Conservation (phyloP, 2,113 vertebrate genomes). For the Bambusicola thoracicus region DNA sequence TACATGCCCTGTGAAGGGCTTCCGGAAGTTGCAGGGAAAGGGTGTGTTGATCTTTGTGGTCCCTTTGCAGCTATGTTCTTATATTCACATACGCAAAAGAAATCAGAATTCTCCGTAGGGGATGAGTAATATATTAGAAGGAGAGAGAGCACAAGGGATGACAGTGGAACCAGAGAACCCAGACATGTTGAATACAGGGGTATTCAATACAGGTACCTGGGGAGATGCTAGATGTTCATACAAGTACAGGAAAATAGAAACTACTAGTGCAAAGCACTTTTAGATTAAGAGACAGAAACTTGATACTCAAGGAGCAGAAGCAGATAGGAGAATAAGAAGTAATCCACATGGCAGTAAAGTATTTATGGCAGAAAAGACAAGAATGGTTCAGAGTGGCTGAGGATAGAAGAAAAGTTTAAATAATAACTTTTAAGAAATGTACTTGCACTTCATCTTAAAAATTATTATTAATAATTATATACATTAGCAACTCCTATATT, state of each 20-base stretch:
- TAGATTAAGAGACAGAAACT: neutral
- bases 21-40: neutral
- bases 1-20: neutral
- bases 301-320: neutral
- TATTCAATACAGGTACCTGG: too few relatives aligned
- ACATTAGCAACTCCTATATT: neutral
- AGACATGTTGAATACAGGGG: neutral
- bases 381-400: neutral
- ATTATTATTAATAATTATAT: neutral
- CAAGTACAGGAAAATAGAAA: neutral
- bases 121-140: neutral
- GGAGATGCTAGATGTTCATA: neutral
- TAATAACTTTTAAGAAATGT: neutral
- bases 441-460: neutral
- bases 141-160: neutral
- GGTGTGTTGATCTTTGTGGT: neutral
- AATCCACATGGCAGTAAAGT: neutral
- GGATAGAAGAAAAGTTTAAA: neutral
- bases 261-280: neutral
- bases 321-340: neutral
- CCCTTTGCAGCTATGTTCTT: neutral
- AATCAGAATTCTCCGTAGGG: fast-evolving
- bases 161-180: neutral
- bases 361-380: neutral
- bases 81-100: neutral